A percentile compares a stretch with the other conserved stretches of the same genome.
Evolutionary conservation across 2,888 invertebrate genomes (phyloP).

Genomic region (Orthonevra nobilis): DNA sequence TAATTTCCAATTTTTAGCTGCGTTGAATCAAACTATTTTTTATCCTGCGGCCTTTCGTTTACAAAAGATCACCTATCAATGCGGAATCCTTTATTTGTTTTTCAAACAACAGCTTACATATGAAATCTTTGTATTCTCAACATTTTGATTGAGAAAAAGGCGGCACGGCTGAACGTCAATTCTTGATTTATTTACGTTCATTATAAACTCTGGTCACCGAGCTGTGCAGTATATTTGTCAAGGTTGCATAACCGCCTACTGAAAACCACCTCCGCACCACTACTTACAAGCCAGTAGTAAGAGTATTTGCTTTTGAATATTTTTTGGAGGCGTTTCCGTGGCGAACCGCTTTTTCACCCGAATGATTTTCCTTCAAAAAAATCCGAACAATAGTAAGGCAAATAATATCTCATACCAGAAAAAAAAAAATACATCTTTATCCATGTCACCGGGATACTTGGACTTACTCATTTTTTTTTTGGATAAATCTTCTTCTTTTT

Average conservation of each 20-base stretch:
- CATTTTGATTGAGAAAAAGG: constrained; percentile 62
- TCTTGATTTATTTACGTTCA: neutral
- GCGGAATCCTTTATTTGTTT: too few relatives aligned
- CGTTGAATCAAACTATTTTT: too few relatives aligned
- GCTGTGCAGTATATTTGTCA: constrained; percentile 44
- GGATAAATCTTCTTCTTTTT: neutral
- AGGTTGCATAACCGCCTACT: constrained; percentile 44
- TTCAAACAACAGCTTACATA: too few relatives aligned
- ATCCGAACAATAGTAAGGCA: constrained; percentile 51
- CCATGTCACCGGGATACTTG: constrained; percentile 40
- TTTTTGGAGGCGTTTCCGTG: constrained; percentile 60
- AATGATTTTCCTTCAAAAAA: constrained; percentile 30
- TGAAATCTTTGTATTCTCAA: constrained; percentile 1
- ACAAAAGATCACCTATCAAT: too few relatives aligned
- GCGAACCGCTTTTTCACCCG: constrained; percentile 65
- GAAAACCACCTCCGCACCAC: constrained; percentile 44
- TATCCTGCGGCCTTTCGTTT: too few relatives aligned
- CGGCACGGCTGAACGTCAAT: constrained; percentile 16
- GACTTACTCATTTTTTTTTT: constrained; percentile 34
- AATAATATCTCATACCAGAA: constrained; percentile 53
- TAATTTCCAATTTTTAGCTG: too few relatives aligned
- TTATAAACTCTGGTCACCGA: neutral
- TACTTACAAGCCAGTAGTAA: constrained; percentile 40
- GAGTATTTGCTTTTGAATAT: constrained; percentile 29
- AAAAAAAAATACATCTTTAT: constrained; percentile 52